phyloP scores from a whole-genome alignment of 2,113 vertebrate genomes.

The Collichthys lucidus region DNA sequence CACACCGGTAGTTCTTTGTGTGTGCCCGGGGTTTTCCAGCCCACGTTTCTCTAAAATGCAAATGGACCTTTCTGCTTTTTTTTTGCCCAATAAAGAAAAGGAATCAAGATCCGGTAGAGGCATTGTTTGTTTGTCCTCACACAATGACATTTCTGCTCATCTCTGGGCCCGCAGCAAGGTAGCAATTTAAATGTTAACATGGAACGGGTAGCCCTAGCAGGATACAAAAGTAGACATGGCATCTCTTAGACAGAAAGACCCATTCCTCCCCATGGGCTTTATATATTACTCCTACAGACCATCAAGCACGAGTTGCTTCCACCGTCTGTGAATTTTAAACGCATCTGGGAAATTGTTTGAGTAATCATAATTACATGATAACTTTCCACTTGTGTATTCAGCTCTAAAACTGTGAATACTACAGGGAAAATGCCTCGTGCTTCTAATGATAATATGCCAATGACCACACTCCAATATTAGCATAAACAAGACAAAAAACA shows the following conservation, averaged over 20 bases:
- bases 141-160: conserved; percentile 74
- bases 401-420: not conserved
- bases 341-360: not conserved
- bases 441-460: not conserved
- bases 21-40: conserved; percentile 47
- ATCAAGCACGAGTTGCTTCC: not conserved
- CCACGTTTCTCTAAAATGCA: conserved; percentile 63
- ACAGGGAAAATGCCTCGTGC: not conserved
- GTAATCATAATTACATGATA: not conserved
- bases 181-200: conserved; percentile 76
- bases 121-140: conserved; percentile 69
- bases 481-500: not conserved
- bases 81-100: conserved; percentile 49
- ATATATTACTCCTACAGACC: conserved; percentile 7
- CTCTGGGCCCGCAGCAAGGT: conserved; percentile 50
- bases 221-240: conserved; percentile 47
- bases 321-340: not conserved
- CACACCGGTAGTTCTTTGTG: conserved; percentile 57
- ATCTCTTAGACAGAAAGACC: conserved; percentile 42
- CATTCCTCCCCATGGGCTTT: conserved; percentile 5
- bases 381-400: not conserved
- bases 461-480: not conserved
- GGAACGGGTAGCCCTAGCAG: conserved; percentile 49
- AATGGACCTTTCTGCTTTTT: conserved; percentile 56
- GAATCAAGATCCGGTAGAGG: conserved; percentile 43